phyloP scores from a whole-genome alignment of 2,888 invertebrate genomes.

The Melieria crassipennis region DNA sequence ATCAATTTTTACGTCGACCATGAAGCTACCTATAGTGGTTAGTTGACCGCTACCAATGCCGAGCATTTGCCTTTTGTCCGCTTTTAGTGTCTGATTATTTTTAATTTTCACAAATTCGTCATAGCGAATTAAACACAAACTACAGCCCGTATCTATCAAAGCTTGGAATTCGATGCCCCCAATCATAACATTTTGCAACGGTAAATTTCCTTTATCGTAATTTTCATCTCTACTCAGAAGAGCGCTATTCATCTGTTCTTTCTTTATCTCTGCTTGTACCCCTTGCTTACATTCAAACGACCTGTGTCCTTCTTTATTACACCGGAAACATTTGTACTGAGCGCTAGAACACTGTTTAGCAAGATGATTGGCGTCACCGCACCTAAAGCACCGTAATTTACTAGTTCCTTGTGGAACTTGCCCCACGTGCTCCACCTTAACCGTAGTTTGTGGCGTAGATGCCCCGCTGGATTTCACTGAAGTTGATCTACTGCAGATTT shows the following conservation, averaged over 20 bases:
- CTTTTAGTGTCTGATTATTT: too few species aligned
- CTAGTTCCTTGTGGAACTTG: not conserved
- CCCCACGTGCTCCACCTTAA: not conserved
- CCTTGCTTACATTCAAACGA: constrained; percentile 21
- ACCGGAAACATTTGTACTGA: constrained; percentile 22
- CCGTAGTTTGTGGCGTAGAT: not conserved
- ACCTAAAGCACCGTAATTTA: constrained; percentile 24
- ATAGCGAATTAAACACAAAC: constrained; percentile 28
- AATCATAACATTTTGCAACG: not conserved
- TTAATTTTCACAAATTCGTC: too few species aligned
- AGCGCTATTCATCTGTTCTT: constrained; percentile 8
- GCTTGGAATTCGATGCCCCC: constrained; percentile 20
- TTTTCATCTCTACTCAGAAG: not conserved
- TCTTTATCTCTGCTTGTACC: not conserved
- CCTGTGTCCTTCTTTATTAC: constrained; percentile 20
- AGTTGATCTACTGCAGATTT: not conserved
- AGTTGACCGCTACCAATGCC: not conserved
- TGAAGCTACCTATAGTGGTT: not conserved
- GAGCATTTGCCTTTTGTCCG: not conserved
- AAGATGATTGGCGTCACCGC: constrained; percentile 18
- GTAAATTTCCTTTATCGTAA: not conserved
- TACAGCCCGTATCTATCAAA: constrained; percentile 37
- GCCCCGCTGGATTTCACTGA: constrained; percentile 5
- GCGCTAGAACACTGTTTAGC: constrained; percentile 9
- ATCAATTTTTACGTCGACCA: constrained; percentile 1